Evolutionary conservation across 2,113 vertebrate genomes (phyloP).

Genomic region (Gallinago jamesoni): DNA sequence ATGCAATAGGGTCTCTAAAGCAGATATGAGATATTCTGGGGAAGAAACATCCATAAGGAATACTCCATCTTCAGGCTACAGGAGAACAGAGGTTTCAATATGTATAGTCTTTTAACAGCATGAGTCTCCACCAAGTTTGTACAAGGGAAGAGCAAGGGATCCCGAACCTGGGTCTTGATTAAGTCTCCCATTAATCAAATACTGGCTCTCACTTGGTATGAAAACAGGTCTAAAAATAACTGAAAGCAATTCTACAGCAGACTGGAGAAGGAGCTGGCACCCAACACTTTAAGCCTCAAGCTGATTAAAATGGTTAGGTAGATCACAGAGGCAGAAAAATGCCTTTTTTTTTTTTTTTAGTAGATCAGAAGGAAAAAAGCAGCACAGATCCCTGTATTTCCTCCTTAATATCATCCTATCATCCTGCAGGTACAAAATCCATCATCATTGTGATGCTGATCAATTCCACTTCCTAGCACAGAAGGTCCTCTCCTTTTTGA

Average conservation of each 20-base stretch:
- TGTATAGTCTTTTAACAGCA: neutral
- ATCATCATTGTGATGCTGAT: neutral
- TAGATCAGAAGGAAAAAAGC: neutral
- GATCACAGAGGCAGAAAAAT: neutral
- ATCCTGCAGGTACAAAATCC: neutral
- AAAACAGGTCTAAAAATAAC: neutral
- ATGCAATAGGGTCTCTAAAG: neutral
- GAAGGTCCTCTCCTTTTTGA: neutral
- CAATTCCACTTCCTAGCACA: neutral
- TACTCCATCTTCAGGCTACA: neutral
- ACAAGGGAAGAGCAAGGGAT: neutral
- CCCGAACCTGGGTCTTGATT: neutral
- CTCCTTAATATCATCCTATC: neutral
- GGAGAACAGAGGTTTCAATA: neutral
- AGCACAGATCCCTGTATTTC: neutral
- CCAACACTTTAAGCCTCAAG: neutral
- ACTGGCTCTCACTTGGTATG: neutral
- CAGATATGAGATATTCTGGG: neutral
- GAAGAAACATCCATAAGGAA: neutral
- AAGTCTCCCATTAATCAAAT: neutral
- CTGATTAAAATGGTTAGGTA: neutral
- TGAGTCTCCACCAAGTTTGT: neutral
- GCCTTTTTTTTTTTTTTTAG: fast-evolving
- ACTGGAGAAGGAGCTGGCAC: neutral
- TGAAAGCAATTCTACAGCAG: neutral